These are phyloP conservation scores for Catonia carolina DNA, from an alignment of 2,888 invertebrate species.

Conservation along the genomic window DNA sequence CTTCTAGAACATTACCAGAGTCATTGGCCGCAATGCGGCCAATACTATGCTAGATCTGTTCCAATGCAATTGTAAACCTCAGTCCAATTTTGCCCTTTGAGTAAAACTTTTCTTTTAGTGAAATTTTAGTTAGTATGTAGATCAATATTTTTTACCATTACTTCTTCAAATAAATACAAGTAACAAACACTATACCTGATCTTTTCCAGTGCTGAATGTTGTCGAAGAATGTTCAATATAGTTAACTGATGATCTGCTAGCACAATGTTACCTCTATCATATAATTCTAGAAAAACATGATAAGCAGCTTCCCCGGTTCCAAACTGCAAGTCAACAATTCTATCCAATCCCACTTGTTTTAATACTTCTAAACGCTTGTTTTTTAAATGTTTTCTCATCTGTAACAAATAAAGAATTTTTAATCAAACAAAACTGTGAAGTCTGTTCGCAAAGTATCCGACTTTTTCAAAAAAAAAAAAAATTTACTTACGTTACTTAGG, in stretches of 20 bases:
- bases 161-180: no score
- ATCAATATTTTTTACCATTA: no score
- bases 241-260: slow-evolving; percentile 85
- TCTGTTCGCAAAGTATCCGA: no score
- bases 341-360: slow-evolving; percentile 82
- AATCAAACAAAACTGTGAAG: no score
- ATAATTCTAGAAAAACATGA: slow-evolving; percentile 91
- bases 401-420: slow-evolving; percentile 22
- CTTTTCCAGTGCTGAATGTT: slow-evolving; percentile 87
- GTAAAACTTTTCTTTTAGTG: no score
- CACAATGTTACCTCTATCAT: slow-evolving; percentile 92
- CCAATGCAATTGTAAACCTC: no score
- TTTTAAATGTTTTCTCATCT: slow-evolving; percentile 92
- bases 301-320: slow-evolving; percentile 89
- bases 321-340: slow-evolving; percentile 92
- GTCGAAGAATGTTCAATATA: slow-evolving; percentile 87
- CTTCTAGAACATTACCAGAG: no score
- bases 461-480: not conserved
- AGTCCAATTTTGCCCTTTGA: no score
- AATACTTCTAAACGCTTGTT: slow-evolving; percentile 88
- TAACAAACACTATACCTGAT: slow-evolving; percentile 50
- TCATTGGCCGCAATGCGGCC: no score
- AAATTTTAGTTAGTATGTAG: no score
- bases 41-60: no score
- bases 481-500: not conserved